Evolutionary conservation across 1,140 invertebrate species (phyloP).

Genomic region (Aphaenogaster floridana): DNA sequence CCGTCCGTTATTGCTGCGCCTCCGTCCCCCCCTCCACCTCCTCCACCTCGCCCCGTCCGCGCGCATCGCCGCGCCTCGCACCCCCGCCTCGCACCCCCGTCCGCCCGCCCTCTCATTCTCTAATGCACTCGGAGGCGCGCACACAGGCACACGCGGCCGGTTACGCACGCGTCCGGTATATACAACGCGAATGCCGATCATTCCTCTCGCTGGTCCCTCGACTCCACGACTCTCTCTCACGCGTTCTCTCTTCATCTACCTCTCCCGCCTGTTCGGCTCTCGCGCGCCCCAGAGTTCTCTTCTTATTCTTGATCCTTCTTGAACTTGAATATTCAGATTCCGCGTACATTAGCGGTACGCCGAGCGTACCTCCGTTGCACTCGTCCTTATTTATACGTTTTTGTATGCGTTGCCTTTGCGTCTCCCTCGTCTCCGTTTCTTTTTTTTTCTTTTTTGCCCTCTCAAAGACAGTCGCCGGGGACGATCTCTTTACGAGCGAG

Average conservation of each 20-base stretch:
- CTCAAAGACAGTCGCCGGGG: background rate
- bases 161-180: conserved; percentile 6
- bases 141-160: background rate
- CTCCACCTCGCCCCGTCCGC: conserved; percentile 6
- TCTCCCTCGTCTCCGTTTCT: background rate
- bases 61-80: background rate
- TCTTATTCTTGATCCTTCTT: conserved; percentile 30
- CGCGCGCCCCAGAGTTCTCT: conserved; percentile 16
- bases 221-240: conserved; percentile 64
- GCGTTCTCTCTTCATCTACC: conserved; percentile 33
- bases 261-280: conserved; percentile 1
- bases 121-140: conserved; percentile 23
- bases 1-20: conserved; percentile 65
- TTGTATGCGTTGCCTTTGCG: background rate
- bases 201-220: conserved; percentile 57
- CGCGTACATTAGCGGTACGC: conserved; percentile 29
- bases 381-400: conserved; percentile 36
- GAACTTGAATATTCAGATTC: conserved; percentile 46
- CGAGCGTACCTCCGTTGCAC: background rate
- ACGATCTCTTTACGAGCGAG: background rate
- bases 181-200: conserved; percentile 49
- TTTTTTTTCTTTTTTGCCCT: background rate
- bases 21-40: conserved; percentile 54
- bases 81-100: conserved; percentile 50
- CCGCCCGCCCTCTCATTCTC: conserved; percentile 10